Evolutionary conservation across 2,888 invertebrate genomes (phyloP), one percentile per base, ranked within the genome.

Genomic region (Heliconius charithonia): DNA sequence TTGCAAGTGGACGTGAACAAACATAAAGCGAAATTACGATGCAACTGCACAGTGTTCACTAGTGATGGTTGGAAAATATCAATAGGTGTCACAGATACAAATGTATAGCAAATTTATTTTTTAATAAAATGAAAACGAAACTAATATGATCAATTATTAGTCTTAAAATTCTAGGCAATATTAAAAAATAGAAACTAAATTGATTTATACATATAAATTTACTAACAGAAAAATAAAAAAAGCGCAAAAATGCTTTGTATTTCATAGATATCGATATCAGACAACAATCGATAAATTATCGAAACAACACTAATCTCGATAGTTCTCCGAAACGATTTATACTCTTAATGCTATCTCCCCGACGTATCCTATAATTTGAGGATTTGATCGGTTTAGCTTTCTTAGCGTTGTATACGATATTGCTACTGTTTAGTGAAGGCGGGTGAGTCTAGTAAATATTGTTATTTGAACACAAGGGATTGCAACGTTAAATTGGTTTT

Each of bases 1-100:
- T 86, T 86, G 87, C 84, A 84, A 81, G 74, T 73, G 62, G 51
- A 66, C 84, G 82, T 81, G 80, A 85, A 85, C 82, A 85, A 84
- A 84, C 83, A 83, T 84, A 85, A 87, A 87, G 83, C 77, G 75
- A 81, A 82, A 83, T 83, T 83, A 83, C 78, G 80, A 78, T 59
- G 65, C 69, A 70, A 62, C 59, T 41, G 56, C 67, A 70, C 62
- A 71, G 65, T 67, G 32, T 25, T 66, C 27, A 27, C 59, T 45
- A 75, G 75, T 45, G 62, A 37, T 56, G 37, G 19, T 32, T 41
- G 1, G 22, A 27, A 16, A 45, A 25, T 73, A 73, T 73, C 62
- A 62, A 63, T 27, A 37, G n/a, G 10, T 37, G 25, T n/a, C 37
- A 12, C 1, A 37, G 4, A 37, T 67, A 37, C 3, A 25, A 32